phyloP scores from a whole-genome alignment of 2,113 vertebrate genomes.

The Mus spicilegus region DNA sequence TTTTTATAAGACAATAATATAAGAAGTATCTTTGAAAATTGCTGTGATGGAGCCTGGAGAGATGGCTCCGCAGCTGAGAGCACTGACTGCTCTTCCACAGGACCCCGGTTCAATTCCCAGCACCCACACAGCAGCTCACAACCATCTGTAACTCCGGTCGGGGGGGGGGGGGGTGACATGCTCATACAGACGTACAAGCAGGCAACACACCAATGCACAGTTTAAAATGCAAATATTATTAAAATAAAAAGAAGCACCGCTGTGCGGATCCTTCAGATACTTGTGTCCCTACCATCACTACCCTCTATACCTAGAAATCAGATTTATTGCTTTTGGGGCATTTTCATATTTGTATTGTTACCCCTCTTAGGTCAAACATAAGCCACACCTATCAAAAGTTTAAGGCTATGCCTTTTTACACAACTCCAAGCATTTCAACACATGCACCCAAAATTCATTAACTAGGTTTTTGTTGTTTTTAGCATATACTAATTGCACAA shows the following conservation, averaged over 20 bases:
- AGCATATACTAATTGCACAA: not conserved
- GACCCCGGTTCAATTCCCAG: not conserved
- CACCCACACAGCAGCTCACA: not conserved
- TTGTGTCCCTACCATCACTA: conserved; percentile 1
- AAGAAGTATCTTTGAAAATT: not conserved
- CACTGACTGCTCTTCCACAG: not conserved
- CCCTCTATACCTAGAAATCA: conserved; percentile 23
- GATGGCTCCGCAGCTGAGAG: not conserved
- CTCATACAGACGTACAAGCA: not conserved
- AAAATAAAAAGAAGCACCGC: conserved; percentile 5
- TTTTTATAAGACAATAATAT: too few species aligned
- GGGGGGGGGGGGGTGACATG: not conserved
- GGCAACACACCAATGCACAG: not conserved
- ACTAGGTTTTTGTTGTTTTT: not conserved
- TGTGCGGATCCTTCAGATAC: conserved; percentile 42
- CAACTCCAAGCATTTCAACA: conserved; percentile 44
- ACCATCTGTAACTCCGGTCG: not conserved
- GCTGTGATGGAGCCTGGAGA: not conserved
- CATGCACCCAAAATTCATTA: not conserved
- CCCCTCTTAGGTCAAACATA: not conserved
- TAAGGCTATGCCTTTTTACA: conserved; percentile 24
- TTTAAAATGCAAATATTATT: not conserved
- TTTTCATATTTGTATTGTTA: not conserved
- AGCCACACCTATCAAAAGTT: not conserved
- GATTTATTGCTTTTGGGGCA: not conserved